Evolutionary conservation across 2,797 vertebrate species (phyloP).

Genomic region (Echeneis naucrates): DNA sequence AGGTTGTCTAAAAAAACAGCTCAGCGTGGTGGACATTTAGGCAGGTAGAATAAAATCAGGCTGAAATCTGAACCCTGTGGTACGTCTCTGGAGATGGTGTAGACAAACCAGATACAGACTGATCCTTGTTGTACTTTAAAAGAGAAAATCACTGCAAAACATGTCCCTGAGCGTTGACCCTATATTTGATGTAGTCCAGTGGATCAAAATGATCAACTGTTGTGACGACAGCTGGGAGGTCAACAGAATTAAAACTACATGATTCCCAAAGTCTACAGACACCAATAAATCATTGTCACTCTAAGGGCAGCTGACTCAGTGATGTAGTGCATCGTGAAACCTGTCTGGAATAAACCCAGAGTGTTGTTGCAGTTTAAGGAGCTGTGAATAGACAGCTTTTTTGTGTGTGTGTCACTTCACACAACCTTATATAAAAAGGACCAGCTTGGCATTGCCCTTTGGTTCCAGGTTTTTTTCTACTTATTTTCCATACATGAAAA

Average conservation of each 20-base stretch:
- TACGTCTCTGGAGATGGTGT: background rate
- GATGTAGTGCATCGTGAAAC: constrained; percentile 14
- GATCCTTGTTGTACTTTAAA: background rate
- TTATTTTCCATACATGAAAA: background rate
- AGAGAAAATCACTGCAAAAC: background rate
- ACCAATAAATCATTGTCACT: constrained; percentile 44
- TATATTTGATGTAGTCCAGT: background rate
- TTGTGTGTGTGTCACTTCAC: background rate
- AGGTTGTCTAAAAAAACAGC: background rate
- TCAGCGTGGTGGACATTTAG: background rate
- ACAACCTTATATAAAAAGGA: constrained; percentile 16
- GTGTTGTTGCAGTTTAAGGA: constrained; percentile 8
- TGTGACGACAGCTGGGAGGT: constrained; percentile 11
- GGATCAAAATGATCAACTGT: constrained; percentile 8
- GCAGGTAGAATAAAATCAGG: background rate
- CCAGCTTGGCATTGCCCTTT: background rate
- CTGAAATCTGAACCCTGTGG: constrained; percentile 2
- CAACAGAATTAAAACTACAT: constrained; percentile 34
- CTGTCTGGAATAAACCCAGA: constrained; percentile 16
- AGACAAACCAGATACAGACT: background rate
- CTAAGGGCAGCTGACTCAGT: constrained; percentile 36
- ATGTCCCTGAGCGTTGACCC: background rate
- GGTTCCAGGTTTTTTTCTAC: background rate
- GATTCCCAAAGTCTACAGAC: constrained; percentile 32
- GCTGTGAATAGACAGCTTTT: constrained; percentile 16